Evolutionary conservation across 2,797 vertebrate species (phyloP), one percentile per base, ranked within the genome.

Genomic region (Amblyopsis hoosieri): DNA sequence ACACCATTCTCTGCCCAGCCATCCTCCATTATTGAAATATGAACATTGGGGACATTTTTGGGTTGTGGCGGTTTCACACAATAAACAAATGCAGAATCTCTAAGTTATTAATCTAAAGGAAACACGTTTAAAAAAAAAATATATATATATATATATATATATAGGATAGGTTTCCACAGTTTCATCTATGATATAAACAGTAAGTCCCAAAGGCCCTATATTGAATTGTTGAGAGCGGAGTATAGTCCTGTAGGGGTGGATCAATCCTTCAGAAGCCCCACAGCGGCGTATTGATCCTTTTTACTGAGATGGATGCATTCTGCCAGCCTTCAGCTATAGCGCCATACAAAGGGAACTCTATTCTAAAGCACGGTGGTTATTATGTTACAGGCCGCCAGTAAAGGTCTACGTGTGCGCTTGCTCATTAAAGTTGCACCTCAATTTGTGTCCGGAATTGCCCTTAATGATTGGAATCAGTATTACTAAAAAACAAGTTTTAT

Each of bases 271-370:
- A 73, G 72, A 64, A 68, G 69, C 80, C 48, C 42, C 68, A 68
- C 76, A 87, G 79, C 76, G 84, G 83, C 54, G 67, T 88, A 92
- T 91, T 82, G 90, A 91, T 91, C 85, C 72, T 64, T 31, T 69
- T 67, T 54, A 70, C 75, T 31, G 69, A 88, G 87, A 91, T 85
- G 78, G 79, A 89, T 87, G 84, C 76, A 57, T 81, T 86, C 81
- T 80, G 75, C 79, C 78, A 78, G 76, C 71, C 66, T 54, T 49
- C 54, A 31, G 54, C 60, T 52, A 23, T 23, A 46, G 51, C 62
- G 72, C 75, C 70, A 69, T 13, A n/a, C 12, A 62, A 50, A 45
- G 76, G 86, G 76, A 81, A 69, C 79, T 90, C 80, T 80, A 82
- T 87, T 65, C 10, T 65, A 57, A 48, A 45, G 57, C 46, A 58